phyloP scores from a whole-genome alignment of 2,797 vertebrate genomes.

The Hemitrygon akajei region DNA sequence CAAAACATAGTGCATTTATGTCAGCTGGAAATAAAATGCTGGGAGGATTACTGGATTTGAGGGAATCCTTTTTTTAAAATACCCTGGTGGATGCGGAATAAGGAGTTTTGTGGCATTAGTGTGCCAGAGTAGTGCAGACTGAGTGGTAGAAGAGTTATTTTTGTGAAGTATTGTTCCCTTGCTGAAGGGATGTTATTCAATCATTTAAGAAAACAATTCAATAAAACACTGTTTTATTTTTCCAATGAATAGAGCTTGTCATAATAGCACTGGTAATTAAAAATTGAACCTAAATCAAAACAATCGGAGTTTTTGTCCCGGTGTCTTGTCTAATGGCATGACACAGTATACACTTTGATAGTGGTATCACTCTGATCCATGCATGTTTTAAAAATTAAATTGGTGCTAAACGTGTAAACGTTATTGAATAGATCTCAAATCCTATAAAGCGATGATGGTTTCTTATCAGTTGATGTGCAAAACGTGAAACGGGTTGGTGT shows the following conservation, averaged over 20 bases:
- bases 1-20: background rate
- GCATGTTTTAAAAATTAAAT: too few relatives aligned
- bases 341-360: too few relatives aligned
- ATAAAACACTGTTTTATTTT: background rate
- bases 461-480: too few relatives aligned
- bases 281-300: background rate
- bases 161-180: background rate
- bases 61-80: background rate
- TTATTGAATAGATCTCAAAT: too few relatives aligned
- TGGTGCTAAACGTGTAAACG: too few relatives aligned
- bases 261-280: background rate
- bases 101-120: background rate
- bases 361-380: too few relatives aligned
- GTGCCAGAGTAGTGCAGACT: background rate
- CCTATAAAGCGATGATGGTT: too few relatives aligned
- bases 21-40: background rate
- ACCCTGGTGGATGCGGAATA: background rate
- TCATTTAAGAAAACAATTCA: background rate
- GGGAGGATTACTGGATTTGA: background rate
- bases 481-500: too few relatives aligned
- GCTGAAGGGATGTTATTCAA: background rate
- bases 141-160: background rate
- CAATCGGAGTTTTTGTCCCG: too few relatives aligned
- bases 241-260: background rate
- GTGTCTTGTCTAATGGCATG: too few relatives aligned